phyloP scores from a whole-genome alignment of 2,888 invertebrate species.

The Brenthis daphne region DNA sequence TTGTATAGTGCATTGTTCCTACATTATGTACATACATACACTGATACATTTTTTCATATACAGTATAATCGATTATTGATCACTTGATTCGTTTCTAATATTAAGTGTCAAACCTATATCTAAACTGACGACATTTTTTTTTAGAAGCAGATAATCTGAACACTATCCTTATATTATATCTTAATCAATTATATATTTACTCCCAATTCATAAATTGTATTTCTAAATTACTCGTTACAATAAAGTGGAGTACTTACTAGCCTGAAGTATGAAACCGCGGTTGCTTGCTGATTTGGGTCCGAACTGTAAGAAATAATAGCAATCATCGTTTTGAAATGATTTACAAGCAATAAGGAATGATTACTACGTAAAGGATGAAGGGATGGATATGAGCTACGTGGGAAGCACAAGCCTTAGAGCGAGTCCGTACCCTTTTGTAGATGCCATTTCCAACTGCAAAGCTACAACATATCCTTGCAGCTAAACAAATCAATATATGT shows the following conservation, averaged over 20 bases:
- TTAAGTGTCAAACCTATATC: too few relatives aligned
- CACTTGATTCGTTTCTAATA: too few relatives aligned
- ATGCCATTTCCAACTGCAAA: slow-evolving; percentile 43
- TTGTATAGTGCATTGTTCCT: too few relatives aligned
- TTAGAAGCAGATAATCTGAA: background rate
- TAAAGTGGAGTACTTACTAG: slow-evolving; percentile 57
- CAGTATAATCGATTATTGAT: too few relatives aligned
- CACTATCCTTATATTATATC: background rate
- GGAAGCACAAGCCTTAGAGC: slow-evolving; percentile 34
- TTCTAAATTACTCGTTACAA: background rate
- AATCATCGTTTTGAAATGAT: background rate
- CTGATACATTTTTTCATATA: too few relatives aligned
- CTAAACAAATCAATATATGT: slow-evolving; percentile 41
- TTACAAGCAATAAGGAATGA: slow-evolving; percentile 16
- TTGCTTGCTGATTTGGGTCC: slow-evolving; percentile 49
- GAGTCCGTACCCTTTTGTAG: slow-evolving; percentile 43
- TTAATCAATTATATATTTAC: too few relatives aligned
- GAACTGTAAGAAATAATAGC: slow-evolving; percentile 53
- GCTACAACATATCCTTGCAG: slow-evolving; percentile 43
- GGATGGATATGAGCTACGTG: slow-evolving; percentile 29
- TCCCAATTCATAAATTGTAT: too few relatives aligned
- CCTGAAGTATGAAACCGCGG: slow-evolving; percentile 56
- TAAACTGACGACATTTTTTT: too few relatives aligned
- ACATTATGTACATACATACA: too few relatives aligned
- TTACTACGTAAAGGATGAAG: slow-evolving; percentile 12